Base-by-base conservation (phyloP, 2,888 invertebrate genomes). In the Eilema griseolum region DNA sequence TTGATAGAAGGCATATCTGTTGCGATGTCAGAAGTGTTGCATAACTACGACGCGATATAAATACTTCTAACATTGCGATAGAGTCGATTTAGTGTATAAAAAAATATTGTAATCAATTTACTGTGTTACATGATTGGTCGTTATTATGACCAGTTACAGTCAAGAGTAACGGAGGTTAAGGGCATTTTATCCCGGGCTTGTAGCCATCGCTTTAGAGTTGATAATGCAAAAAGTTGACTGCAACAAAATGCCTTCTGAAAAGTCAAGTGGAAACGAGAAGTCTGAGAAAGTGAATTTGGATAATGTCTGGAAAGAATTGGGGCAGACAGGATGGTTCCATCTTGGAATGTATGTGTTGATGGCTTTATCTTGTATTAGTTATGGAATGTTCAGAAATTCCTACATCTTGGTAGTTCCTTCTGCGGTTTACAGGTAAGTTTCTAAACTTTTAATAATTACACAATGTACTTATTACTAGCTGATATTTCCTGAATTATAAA, bases 351-450 rank as follows among this genome's bases (percentile, higher is more conserved):
- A 41, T 41, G 41, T 41, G 41, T 14, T 16, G 41, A 3, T 41
- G 41, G 41, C 14, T 41, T 41, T 41, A 41, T 0, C 41, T 14
- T 16, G 41, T 41, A 41, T 41, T 41, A 0, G 4, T 41, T 41
- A 41, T 41, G 41, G 41, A 12, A 78, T 95, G 79, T 93, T 95
- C 80, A 95, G 95, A 76, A 92, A 96, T 75, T 95, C 95, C 3
- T 96, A 96, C 85, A 95, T 96, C 75, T 96, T 96, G 89, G 92
- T 96, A 3, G 96, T 96, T 0, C 96, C 93, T 1, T 92, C 95
- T 67, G 90, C 96, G 26, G 93, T 95, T 10, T 96, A 96, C 91
- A 95, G 96, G 96, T 96, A 78, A 78, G 80, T 78, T 28, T 37
- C 8, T 0, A 5, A 11, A 24, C 24, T 61, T 63, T 26, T 10